Evolutionary conservation across 2,888 invertebrate genomes (phyloP).

Genomic region (Drosophila demipolita): DNA sequence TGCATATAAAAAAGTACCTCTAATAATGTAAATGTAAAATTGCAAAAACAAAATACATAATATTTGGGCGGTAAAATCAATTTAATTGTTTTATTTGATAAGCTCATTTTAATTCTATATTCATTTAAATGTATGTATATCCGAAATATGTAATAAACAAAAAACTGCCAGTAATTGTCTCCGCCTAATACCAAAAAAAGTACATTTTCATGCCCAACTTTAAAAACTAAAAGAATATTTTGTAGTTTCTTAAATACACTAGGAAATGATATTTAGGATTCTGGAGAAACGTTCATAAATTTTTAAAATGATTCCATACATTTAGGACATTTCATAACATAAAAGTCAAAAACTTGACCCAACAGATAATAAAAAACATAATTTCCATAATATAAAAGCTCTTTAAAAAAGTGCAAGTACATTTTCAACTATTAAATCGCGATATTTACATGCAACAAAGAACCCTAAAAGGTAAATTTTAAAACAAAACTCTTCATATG

Average conservation of each 20-base stretch:
- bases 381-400: constrained; percentile 20
- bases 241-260: constrained; percentile 22
- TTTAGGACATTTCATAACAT: constrained; percentile 17
- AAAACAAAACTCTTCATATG: constrained; percentile 49
- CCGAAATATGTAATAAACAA: constrained; percentile 50
- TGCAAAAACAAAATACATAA: background rate
- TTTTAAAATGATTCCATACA: constrained; percentile 11
- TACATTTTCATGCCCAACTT: constrained; percentile 38
- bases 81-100: constrained; percentile 39
- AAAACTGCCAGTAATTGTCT: constrained; percentile 78
- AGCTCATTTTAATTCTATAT: constrained; percentile 36
- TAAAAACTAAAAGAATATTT: constrained; percentile 29
- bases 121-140: constrained; percentile 29
- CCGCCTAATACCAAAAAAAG: constrained; percentile 57
- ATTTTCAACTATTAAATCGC: constrained; percentile 38
- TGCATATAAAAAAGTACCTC: constrained; percentile 34
- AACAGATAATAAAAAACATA: constrained; percentile 15
- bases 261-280: constrained; percentile 3
- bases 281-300: constrained; percentile 1
- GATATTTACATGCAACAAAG: constrained; percentile 36
- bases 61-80: constrained; percentile 57
- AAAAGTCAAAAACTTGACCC: background rate
- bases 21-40: constrained; percentile 29
- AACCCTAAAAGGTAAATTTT: constrained; percentile 43
- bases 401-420: constrained; percentile 14